These are phyloP conservation scores for Phyllopteryx taeniolatus DNA, from an alignment of 2,113 vertebrate genomes.

Conservation along the genomic window DNA sequence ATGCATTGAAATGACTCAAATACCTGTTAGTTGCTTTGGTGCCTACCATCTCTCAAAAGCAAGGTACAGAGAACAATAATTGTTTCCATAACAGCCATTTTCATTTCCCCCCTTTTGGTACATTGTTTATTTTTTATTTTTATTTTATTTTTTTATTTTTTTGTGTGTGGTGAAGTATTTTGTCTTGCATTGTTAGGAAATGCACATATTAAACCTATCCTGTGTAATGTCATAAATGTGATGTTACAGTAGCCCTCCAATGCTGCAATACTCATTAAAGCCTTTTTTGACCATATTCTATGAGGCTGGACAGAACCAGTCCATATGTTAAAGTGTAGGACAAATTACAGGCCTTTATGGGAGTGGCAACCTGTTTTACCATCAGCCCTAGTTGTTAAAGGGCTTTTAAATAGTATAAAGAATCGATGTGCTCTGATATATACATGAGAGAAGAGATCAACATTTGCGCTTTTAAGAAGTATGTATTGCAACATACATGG, in stretches of 20 bases:
- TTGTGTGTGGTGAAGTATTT: slow-evolving; percentile 15
- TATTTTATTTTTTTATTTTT: too few relatives aligned
- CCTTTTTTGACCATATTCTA: background rate
- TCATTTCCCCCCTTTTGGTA: slow-evolving; percentile 10
- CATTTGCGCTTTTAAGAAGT: too few relatives aligned
- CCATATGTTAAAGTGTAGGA: background rate
- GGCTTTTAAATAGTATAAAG: too few relatives aligned
- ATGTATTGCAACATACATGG: too few relatives aligned
- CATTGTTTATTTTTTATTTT: slow-evolving; percentile 4
- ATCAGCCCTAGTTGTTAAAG: background rate
- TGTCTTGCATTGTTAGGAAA: background rate
- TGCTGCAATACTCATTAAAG: background rate
- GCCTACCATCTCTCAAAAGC: slow-evolving; percentile 52
- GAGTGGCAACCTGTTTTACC: background rate
- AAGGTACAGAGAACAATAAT: slow-evolving; percentile 56
- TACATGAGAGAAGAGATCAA: too few relatives aligned
- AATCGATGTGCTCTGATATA: too few relatives aligned
- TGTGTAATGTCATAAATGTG: background rate
- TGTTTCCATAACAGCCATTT: slow-evolving; percentile 67
- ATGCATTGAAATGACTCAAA: slow-evolving; percentile 52
- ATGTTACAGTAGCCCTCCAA: background rate
- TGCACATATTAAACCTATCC: background rate
- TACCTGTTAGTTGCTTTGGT: slow-evolving; percentile 64
- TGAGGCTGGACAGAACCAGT: background rate
- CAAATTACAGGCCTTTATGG: background rate